Evolutionary conservation across 2,888 invertebrate genomes (phyloP).

Genomic region (Belgica antarctica): DNA sequence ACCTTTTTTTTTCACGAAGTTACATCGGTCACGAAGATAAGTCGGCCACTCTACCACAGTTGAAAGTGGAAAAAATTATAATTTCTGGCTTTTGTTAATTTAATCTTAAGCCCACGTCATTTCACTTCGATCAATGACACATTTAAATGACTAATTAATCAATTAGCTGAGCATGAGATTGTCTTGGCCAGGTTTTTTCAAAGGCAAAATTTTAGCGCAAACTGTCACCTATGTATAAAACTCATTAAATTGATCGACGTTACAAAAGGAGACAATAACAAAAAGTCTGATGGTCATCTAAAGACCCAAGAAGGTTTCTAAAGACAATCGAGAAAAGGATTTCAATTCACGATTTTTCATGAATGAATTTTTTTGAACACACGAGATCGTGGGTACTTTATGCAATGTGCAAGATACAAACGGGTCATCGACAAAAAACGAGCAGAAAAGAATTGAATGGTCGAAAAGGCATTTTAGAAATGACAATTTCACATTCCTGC

Average conservation of each 20-base stretch:
- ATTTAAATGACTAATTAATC: slow-evolving; percentile 38
- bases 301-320: not conserved
- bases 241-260: slow-evolving; percentile 36
- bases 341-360: slow-evolving; percentile 16
- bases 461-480: slow-evolving; percentile 32
- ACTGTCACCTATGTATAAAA: slow-evolving; percentile 26
- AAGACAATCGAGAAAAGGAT: no score
- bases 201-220: not conserved
- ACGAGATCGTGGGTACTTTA: not conserved
- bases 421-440: no score
- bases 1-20: no score
- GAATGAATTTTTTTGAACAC: slow-evolving; percentile 24
- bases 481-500: slow-evolving; percentile 40
- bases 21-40: not conserved
- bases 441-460: no score
- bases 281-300: slow-evolving; percentile 34
- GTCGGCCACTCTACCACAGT: no score
- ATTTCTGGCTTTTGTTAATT: not conserved
- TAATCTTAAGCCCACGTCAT: slow-evolving; percentile 14
- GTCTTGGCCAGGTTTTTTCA: no score
- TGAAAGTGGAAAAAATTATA: slow-evolving; percentile 21
- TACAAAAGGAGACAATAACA: slow-evolving; percentile 36
- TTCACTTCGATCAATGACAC: slow-evolving; percentile 26
- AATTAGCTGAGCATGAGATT: slow-evolving; percentile 31
- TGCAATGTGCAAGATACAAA: not conserved